Base-by-base conservation (phyloP, 2,113 vertebrate genomes). In the Ageneiosus marmoratus region DNA sequence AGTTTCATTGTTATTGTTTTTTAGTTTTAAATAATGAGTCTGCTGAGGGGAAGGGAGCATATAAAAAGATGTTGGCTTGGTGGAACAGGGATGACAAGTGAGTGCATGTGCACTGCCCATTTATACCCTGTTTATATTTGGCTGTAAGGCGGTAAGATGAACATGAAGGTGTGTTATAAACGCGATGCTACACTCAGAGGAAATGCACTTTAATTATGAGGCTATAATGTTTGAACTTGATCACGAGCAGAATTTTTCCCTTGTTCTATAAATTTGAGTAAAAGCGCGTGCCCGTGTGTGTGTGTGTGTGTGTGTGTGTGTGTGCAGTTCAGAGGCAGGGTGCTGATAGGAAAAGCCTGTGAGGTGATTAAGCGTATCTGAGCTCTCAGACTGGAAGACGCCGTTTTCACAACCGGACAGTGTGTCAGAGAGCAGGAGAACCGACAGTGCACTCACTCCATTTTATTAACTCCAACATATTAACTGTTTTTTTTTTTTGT, bases 341-440 rank as follows among this genome's bases (percentile, higher is more conserved):
- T 37, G 63, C 34, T 37, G 63, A 65, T 16, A 34, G 62, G 16
- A 65, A 18, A 65, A 34, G 32, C 24, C 22, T 70, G 76, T 77
- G 50, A 2, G 70, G 92, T 94, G 93, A 93, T 94, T 93, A 87
- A 92, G 92, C 84, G 92, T 93, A 93, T 94, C 93, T 91, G 89
- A 89, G 91, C 83, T 89, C 86, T 92, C 89, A 95, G 94, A 94
- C 94, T 90, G 85, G 41, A 87, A 87, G 94, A 94, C 94, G 94
- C 94, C 94, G 91, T 87, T 63, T 89, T 90, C 89, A 91, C 92
- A 89, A 90, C 84, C 87, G 88, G 77, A 67, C 75, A 81, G 86
- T 74, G 82, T 27, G 50, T 63, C 77, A 50, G 79, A 83, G 83
- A 79, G 88, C 79, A 76, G 81, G 81, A 88, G 80, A 77, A 80